Evolutionary conservation across 2,797 vertebrate genomes (phyloP).

Genomic region (Pantherophis alleghaniensis): DNA sequence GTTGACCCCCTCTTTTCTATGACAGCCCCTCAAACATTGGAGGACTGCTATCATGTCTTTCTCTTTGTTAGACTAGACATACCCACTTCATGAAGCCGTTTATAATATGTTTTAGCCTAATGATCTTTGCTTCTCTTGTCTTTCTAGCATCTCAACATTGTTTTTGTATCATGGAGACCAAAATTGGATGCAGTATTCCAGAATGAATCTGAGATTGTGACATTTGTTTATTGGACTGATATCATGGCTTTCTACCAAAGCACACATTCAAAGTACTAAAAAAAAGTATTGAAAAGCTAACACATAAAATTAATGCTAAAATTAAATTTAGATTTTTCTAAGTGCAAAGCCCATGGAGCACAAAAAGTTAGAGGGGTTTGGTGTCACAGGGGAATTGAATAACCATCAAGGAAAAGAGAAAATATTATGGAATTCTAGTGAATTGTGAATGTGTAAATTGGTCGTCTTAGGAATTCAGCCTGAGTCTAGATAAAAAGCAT

Average conservation of each 20-base stretch:
- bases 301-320: neutral
- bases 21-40: neutral
- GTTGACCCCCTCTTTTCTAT: neutral
- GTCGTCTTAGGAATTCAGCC: too few relatives aligned
- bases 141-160: too few relatives aligned
- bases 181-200: too few relatives aligned
- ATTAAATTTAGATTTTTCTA: neutral
- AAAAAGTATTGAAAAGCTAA: neutral
- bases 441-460: too few relatives aligned
- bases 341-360: neutral
- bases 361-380: neutral
- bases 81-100: neutral
- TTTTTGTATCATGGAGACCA: too few relatives aligned
- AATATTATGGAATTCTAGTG: neutral
- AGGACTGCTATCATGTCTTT: neutral
- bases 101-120: neutral
- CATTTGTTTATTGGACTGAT: neutral
- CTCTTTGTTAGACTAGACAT: neutral
- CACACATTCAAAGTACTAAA: neutral
- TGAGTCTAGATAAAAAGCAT: neutral
- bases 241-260: neutral
- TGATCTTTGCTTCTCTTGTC: too few relatives aligned
- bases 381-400: neutral
- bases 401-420: neutral
- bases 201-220: neutral